Conservation (phyloP, 2,888 invertebrate species). For the Cryptops parisi region DNA sequence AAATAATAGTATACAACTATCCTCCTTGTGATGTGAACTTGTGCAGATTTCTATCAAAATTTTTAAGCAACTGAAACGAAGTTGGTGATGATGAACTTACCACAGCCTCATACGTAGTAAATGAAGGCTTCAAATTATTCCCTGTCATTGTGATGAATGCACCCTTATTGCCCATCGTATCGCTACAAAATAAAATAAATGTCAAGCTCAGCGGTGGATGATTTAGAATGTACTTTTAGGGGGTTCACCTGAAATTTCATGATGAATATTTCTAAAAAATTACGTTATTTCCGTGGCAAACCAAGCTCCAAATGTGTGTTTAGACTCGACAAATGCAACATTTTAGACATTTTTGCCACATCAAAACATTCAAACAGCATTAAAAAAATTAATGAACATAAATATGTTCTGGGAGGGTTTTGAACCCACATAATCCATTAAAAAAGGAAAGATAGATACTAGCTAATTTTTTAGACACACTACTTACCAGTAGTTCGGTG, state of each 20-base stretch:
- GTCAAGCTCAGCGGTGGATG: no score
- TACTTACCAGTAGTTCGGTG: conserved; percentile 96
- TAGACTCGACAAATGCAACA: no score
- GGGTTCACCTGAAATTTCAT: no score
- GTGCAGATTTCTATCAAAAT: no score
- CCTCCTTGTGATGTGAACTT: no score
- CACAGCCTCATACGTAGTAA: conserved; percentile 85
- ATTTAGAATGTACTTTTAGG: no score
- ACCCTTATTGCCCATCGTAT: conserved; percentile 98
- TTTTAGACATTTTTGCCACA: not conserved
- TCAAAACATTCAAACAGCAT: not conserved
- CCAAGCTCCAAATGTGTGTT: no score
- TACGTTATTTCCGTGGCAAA: no score
- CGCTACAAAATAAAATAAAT: conserved; percentile 43
- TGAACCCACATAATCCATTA: no score
- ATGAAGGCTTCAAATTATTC: conserved; percentile 75
- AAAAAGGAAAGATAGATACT: not conserved
- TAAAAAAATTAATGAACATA: not conserved
- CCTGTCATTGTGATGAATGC: conserved; percentile 93
- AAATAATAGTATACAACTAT: not conserved
- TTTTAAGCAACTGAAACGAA: no score
- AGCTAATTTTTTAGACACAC: no score
- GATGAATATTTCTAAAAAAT: no score
- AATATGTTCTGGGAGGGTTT: not conserved
- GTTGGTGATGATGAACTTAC: conserved; percentile 52